Conservation (phyloP, 2,113 vertebrate genomes). For the Balaenoptera acutorostrata region DNA sequence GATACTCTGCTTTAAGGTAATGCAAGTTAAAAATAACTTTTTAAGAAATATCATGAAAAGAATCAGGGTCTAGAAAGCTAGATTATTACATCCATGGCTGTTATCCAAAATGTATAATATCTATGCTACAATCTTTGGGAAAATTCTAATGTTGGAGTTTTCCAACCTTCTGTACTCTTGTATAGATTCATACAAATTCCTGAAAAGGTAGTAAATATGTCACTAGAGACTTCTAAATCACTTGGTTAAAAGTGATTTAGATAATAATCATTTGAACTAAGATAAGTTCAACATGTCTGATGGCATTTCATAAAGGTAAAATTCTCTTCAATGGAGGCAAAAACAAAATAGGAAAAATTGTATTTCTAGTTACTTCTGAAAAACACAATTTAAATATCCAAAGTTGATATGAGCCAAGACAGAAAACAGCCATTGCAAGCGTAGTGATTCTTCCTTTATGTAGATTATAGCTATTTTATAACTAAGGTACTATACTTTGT, state of each 20-base stretch:
- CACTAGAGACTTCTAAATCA: conserved; percentile 16
- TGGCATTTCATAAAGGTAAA: conserved; percentile 23
- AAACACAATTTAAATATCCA: conserved; percentile 31
- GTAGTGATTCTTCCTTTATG: background rate
- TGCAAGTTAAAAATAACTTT: conserved; percentile 49
- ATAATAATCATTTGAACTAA: conserved; percentile 26
- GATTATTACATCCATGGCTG: background rate
- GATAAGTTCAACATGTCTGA: background rate
- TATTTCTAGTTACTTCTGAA: background rate
- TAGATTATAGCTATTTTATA: background rate
- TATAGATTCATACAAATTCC: conserved; percentile 1
- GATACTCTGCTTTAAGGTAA: conserved; percentile 32
- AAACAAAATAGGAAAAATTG: background rate
- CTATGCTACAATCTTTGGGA: conserved; percentile 11
- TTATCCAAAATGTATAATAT: background rate
- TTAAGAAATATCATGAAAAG: conserved; percentile 29
- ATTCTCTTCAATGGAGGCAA: conserved; percentile 7
- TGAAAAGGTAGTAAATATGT: conserved; percentile 10
- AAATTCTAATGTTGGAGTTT: conserved; percentile 27
- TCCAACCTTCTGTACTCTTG: background rate
- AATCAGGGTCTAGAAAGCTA: background rate
- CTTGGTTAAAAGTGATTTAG: conserved; percentile 6
- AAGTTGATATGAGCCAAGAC: background rate
- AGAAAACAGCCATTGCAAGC: background rate
- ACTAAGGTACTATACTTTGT: background rate